A percentile compares a stretch with the other conserved stretches of the same genome.
phyloP scores from a whole-genome alignment of 2,113 vertebrate genomes.

The Platichthys flesus region DNA sequence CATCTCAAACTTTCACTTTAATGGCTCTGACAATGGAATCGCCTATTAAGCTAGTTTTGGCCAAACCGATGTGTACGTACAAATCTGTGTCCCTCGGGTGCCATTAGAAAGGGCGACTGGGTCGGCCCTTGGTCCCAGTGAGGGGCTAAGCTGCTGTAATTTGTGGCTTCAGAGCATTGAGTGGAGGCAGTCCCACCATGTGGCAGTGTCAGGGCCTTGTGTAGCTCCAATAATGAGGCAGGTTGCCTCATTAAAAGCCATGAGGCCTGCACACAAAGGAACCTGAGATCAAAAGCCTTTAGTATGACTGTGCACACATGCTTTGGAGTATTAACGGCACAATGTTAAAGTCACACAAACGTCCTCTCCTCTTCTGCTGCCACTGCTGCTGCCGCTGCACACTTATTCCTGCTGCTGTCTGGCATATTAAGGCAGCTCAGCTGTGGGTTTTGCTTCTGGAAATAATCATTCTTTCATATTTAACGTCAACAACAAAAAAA shows the following conservation, averaged over 20 bases:
- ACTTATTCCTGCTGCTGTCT: conserved; percentile 17
- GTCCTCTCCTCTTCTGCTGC: background rate
- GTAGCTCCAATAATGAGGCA: conserved; percentile 73
- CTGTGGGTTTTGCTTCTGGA: conserved; percentile 27
- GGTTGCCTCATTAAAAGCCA: conserved; percentile 78
- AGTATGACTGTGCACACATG: conserved; percentile 59
- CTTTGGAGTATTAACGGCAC: conserved; percentile 33
- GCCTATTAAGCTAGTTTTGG: conserved; percentile 46
- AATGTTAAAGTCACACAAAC: conserved; percentile 52
- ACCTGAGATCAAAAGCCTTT: conserved; percentile 74
- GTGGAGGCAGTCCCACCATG: conserved; percentile 61
- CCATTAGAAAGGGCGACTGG: conserved; percentile 65
- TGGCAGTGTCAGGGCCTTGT: conserved; percentile 54
- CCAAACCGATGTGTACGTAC: conserved; percentile 46
- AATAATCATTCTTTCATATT: conserved; percentile 35
- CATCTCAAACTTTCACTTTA: conserved; percentile 40
- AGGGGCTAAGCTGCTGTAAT: conserved; percentile 75
- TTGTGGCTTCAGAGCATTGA: conserved; percentile 66
- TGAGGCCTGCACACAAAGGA: conserved; percentile 70
- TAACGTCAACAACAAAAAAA: background rate
- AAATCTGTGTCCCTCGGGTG: conserved; percentile 58
- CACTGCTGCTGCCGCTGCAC: background rate
- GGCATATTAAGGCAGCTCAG: conserved; percentile 14
- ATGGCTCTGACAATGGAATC: conserved; percentile 42
- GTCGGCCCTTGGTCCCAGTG: conserved; percentile 55